Evolutionary conservation across 2,888 invertebrate genomes (phyloP).

Genomic region (Eulithis prunata): DNA sequence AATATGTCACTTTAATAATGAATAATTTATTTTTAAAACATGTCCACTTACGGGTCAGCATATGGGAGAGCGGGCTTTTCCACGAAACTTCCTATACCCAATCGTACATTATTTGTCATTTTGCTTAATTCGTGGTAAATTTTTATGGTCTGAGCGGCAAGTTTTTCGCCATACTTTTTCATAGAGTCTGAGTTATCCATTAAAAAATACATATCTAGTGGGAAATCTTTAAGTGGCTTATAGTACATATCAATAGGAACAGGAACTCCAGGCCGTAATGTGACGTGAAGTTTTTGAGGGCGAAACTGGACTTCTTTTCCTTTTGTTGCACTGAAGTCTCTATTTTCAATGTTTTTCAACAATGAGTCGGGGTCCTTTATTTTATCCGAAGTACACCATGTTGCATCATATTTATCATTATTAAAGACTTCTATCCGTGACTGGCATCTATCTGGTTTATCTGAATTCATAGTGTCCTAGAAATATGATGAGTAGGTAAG

Average conservation of each 20-base stretch:
- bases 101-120: slow-evolving; percentile 86
- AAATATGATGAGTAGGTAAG: slow-evolving; percentile 18
- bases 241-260: slow-evolving; percentile 75
- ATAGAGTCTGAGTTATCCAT: slow-evolving; percentile 92
- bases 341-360: slow-evolving; percentile 3
- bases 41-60: slow-evolving; percentile 55
- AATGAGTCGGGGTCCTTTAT: slow-evolving; percentile 43
- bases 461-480: slow-evolving; percentile 42
- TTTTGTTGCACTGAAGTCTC: slow-evolving; percentile 39
- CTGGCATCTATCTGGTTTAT: slow-evolving; percentile 48
- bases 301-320: slow-evolving; percentile 70
- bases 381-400: slow-evolving; percentile 51
- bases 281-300: slow-evolving; percentile 82
- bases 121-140: slow-evolving; percentile 77
- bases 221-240: slow-evolving; percentile 88
- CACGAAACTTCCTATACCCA: slow-evolving; percentile 88
- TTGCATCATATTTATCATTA: slow-evolving; percentile 9
- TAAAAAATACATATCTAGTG: slow-evolving; percentile 92
- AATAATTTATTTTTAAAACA: not conserved
- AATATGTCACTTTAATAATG: too few species aligned
- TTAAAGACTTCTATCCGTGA: slow-evolving; percentile 33
- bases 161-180: slow-evolving; percentile 81
- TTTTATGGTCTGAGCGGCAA: slow-evolving; percentile 76
- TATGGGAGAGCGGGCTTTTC: slow-evolving; percentile 88
- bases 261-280: slow-evolving; percentile 75